Conservation (phyloP, 2,888 invertebrate genomes). For the Agonopterix arenella region DNA sequence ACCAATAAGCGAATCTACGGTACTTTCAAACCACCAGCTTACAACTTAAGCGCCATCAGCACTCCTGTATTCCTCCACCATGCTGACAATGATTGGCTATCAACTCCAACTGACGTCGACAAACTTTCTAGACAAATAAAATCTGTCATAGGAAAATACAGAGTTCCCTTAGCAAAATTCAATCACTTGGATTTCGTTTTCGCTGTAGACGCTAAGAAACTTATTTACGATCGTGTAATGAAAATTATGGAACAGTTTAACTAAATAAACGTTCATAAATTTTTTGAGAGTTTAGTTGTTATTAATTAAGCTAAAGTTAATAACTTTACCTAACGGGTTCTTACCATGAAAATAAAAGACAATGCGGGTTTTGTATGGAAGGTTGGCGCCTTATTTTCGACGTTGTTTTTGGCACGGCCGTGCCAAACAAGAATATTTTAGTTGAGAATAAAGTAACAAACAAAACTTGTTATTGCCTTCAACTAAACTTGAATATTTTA, state of each 20-base stretch:
- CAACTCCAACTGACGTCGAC: constrained; percentile 60
- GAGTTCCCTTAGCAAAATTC: constrained; percentile 60
- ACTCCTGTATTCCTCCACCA: constrained; percentile 71
- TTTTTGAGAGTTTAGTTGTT: not conserved
- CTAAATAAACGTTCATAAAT: constrained; percentile 19
- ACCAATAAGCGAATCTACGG: constrained; percentile 64
- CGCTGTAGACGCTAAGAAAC: constrained; percentile 71
- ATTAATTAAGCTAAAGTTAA: too few relatives aligned
- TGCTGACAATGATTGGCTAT: constrained; percentile 70
- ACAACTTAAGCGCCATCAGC: constrained; percentile 57
- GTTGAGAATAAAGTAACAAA: too few relatives aligned
- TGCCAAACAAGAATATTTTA: too few relatives aligned
- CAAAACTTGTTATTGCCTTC: too few relatives aligned
- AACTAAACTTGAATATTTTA: too few relatives aligned
- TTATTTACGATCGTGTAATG: constrained; percentile 74
- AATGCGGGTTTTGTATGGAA: too few relatives aligned
- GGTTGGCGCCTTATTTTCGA: too few relatives aligned
- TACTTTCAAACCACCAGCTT: constrained; percentile 63
- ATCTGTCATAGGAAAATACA: constrained; percentile 58
- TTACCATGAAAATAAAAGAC: too few relatives aligned
- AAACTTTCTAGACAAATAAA: constrained; percentile 53
- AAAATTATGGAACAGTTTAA: constrained; percentile 59
- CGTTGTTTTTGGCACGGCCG: too few relatives aligned
- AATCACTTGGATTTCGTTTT: constrained; percentile 78
- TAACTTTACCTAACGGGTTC: too few relatives aligned